Evolutionary conservation across 92 coral and sea anemone species (phyloP), one percentile per base, ranked within the genome.

Genomic region (Chrysogorgia sp.): DNA sequence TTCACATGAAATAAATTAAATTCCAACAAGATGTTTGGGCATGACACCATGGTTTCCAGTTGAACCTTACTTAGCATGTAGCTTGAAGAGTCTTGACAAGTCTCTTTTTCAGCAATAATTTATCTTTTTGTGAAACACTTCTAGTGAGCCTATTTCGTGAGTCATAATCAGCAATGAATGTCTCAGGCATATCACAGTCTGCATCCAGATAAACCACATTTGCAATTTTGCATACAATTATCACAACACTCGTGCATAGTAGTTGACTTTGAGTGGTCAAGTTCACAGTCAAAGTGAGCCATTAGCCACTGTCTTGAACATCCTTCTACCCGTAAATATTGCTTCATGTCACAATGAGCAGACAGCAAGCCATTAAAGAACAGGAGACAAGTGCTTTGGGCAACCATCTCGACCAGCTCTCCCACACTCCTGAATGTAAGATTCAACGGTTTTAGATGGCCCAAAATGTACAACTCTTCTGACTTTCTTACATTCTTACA

Each of bases 1-100:
- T 87, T 74, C 15, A 87, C 72, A 65, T 87, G 91, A 43, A 87
- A 87, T 0, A 59, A 2, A 67, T 87, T 84, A 33, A 84, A 80
- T 75, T 88, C 86, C 20, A 88, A 15, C 5, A 87, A 26, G 21
- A 79, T 37, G 74, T 80, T 87, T 9, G 90, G 90, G 59, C 90
- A 86, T 7, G 88, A 15, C 47, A 87, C 90, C 88, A 87, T 83
- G n/a, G 61, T 55, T 3, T 56, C 34, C 0, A 71, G 76, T 40
- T 77, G 13, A 5, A 69, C 55, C 35, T 69, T 40, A 14, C 30
- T 56, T 19, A 47, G 30, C 48, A 67, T 33, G 15, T 33, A n/a
- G n/a, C 59, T 52, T 23, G 21, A 7, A 5, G 59, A 52, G 6
- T 3, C 21, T 52, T 52, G 59, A 52, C 26, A 52, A 52, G 59